Evolutionary conservation across 2,113 vertebrate genomes (phyloP).

Genomic region (Onychostoma macrolepis): DNA sequence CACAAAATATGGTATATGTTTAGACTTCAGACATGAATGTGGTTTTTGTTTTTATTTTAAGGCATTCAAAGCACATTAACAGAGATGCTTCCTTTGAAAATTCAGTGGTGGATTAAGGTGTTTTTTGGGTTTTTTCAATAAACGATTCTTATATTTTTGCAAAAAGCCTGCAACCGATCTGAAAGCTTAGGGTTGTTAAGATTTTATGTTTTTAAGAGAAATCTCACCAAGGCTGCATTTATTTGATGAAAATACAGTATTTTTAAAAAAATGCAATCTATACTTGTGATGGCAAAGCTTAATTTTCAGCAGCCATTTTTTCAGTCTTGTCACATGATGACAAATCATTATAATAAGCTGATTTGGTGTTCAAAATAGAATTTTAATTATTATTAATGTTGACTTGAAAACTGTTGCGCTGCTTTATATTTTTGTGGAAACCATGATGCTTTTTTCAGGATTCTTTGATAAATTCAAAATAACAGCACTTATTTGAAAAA

Average conservation of each 20-base stretch:
- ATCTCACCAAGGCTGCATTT: neutral
- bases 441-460: neutral
- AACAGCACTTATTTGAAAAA: neutral
- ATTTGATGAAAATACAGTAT: neutral
- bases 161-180: neutral
- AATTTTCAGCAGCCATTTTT: neutral
- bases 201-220: neutral
- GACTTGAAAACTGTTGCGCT: neutral
- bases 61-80: neutral
- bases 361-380: neutral
- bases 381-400: neutral
- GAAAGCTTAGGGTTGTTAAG: neutral
- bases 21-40: neutral
- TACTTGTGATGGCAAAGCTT: neutral
- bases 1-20: constrained; percentile 6
- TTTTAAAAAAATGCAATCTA: neutral
- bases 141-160: neutral
- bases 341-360: neutral
- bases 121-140: neutral
- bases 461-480: neutral
- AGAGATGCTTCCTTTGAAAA: neutral
- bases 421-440: neutral
- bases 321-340: neutral
- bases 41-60: constrained; percentile 18
- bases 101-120: neutral